Evolutionary conservation across 2,888 invertebrate genomes (phyloP), one percentile per base, ranked within the genome.

Genomic region (Polietes domitor): DNA sequence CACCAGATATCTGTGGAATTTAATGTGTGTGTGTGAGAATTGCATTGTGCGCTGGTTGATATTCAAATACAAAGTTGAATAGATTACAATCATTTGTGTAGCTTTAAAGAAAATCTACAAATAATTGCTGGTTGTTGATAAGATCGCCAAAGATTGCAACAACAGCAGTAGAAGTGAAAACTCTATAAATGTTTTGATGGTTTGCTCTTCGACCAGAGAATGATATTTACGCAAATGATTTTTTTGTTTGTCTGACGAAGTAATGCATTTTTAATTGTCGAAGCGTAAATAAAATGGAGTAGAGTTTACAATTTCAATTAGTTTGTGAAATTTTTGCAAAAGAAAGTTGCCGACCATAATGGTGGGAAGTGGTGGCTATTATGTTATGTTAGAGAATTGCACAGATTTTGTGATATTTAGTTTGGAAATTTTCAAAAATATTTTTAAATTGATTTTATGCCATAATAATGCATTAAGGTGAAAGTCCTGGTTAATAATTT

Each of bases 121-220:
- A 61, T 73, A 73, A 73, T 73, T 73, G 73, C 24, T 0, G 55
- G 73, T 17, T 47, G 50, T 19, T 12, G 41, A 58, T 41, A 12
- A 41, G 12, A 41, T 41, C 12, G 47, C 47, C 47, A 47, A 2
- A 47, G 47, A 47, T 9, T 10, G 9, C 10, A 7, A 47, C 5
- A 47, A 47, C n/a, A n/a, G n/a, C n/a, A n/a, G n/a, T n/a, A 47
- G 24, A 68, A 68, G 68, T 68, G 68, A 68, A 68, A 68, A 68
- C 26, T 26, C 24, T 58, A 26, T 21, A 68, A 68, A 65, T 21
- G 37, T 41, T 65, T 58, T 21, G 10, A 26, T 68, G 15, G 17
- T 43, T 68, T 68, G 2, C 12, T n/a, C 37, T 2, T 9, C 26
- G 1, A 28, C 17, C 28, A 28, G n/a, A 21, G 17, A 19, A 65